These are phyloP conservation scores for Aspidoscelis tigris DNA, from an alignment of 2,113 vertebrate species.

Conservation along the genomic window DNA sequence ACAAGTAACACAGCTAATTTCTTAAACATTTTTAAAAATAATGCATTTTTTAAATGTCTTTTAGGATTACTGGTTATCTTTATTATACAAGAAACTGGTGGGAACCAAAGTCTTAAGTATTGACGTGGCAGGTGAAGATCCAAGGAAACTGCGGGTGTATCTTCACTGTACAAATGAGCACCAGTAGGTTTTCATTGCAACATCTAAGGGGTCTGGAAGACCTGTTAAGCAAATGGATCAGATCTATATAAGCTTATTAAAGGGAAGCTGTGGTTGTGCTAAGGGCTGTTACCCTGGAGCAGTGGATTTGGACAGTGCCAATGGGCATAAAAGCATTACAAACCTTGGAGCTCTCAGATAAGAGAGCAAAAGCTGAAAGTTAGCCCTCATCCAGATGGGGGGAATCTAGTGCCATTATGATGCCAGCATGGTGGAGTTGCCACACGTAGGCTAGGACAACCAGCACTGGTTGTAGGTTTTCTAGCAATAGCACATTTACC, in stretches of 20 bases:
- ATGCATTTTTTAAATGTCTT: slow-evolving; percentile 14
- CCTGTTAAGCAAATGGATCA: background rate
- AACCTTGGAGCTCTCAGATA: no score
- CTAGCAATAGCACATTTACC: no score
- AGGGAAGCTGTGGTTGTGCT: background rate
- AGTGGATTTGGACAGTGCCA: no score
- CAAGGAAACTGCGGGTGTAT: slow-evolving; percentile 81
- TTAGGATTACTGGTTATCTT: slow-evolving; percentile 95
- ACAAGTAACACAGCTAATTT: background rate
- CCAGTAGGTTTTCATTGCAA: slow-evolving; percentile 75
- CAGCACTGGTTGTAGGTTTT: no score
- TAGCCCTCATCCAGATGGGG: no score
- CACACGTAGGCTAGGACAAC: no score
- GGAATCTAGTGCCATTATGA: no score
- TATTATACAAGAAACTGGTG: slow-evolving; percentile 91
- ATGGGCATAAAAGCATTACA: no score
- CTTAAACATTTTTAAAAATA: background rate
- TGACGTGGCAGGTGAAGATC: slow-evolving; percentile 12
- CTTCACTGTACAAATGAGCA: slow-evolving; percentile 86
- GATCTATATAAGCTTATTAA: background rate
- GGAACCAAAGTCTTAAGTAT: slow-evolving; percentile 84
- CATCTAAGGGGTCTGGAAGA: background rate
- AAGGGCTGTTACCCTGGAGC: background rate
- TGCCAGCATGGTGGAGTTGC: no score
- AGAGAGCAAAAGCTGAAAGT: no score